A percentile compares a stretch with the other conserved stretches of the same genome.
phyloP scores from a whole-genome alignment of 2,113 vertebrate genomes.

The Dascyllus trimaculatus region DNA sequence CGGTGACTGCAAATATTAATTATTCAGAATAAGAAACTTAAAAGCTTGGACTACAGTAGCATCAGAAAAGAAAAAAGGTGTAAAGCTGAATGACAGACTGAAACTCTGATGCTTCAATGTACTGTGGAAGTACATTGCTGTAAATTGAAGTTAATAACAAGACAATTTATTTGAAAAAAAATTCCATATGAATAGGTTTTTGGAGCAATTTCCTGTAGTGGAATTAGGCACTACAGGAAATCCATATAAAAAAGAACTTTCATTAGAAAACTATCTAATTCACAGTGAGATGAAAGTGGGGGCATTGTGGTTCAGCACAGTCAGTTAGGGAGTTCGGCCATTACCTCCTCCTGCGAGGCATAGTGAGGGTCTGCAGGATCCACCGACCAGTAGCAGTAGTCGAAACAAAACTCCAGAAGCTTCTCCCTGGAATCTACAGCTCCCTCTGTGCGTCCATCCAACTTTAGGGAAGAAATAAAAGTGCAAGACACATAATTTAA shows the following conservation, averaged over 20 bases:
- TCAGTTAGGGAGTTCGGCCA: not conserved
- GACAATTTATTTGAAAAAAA: too few relatives aligned
- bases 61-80: conserved; percentile 7
- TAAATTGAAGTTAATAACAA: too few relatives aligned
- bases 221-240: too few relatives aligned
- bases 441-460: conserved; percentile 85
- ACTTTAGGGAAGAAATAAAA: conserved; percentile 75
- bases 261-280: not conserved
- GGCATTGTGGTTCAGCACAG: not conserved
- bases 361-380: conserved; percentile 90
- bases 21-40: too few relatives aligned
- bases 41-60: not conserved
- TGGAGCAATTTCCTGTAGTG: too few relatives aligned
- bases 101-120: not conserved
- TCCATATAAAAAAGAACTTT: not conserved
- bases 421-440: conserved; percentile 90
- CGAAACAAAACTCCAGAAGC: conserved; percentile 92
- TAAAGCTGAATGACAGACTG: conserved; percentile 7
- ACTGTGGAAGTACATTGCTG: not conserved
- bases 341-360: conserved; percentile 96
- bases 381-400: conserved; percentile 98
- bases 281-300: not conserved
- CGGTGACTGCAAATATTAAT: too few relatives aligned
- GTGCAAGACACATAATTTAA: not conserved
- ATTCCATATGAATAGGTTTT: too few relatives aligned